Conservation (phyloP, 2,113 vertebrate species). For the Brachypodius melanocephalos region DNA sequence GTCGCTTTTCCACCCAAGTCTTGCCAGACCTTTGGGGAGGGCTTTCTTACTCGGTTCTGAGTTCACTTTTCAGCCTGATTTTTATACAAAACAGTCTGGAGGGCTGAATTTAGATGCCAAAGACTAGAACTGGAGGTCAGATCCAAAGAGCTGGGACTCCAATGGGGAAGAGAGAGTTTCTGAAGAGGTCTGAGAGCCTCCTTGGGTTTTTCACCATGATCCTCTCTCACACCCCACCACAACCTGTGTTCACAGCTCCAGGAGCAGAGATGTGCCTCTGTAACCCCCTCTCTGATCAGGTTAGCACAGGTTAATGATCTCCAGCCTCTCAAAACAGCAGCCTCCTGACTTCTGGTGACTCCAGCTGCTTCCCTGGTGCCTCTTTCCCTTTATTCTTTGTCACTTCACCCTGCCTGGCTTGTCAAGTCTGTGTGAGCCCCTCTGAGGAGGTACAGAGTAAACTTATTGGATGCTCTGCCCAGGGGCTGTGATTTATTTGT, state of each 20-base stretch:
- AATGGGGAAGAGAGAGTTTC: background rate
- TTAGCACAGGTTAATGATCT: background rate
- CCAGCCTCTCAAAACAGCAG: background rate
- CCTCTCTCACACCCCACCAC: background rate
- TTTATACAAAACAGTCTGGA: background rate
- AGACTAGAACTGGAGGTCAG: background rate
- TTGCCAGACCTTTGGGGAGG: background rate
- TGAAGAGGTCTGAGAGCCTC: background rate
- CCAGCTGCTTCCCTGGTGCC: background rate
- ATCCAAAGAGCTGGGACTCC: background rate
- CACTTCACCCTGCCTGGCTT: background rate
- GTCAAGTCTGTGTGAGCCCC: background rate
- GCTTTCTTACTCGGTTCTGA: background rate
- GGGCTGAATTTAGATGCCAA: background rate
- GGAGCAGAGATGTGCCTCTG: background rate
- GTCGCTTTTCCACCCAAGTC: background rate
- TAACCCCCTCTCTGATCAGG: background rate
- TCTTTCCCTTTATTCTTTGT: background rate
- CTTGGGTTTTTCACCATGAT: background rate
- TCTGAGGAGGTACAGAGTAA: background rate
- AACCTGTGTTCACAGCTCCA: rapidly evolving
- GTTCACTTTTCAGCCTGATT: background rate
- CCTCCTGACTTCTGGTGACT: background rate
- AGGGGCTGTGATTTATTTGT: background rate
- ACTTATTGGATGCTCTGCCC: background rate